phyloP scores from a whole-genome alignment of 2,113 vertebrate genomes.

The Limnothrissa miodon region DNA sequence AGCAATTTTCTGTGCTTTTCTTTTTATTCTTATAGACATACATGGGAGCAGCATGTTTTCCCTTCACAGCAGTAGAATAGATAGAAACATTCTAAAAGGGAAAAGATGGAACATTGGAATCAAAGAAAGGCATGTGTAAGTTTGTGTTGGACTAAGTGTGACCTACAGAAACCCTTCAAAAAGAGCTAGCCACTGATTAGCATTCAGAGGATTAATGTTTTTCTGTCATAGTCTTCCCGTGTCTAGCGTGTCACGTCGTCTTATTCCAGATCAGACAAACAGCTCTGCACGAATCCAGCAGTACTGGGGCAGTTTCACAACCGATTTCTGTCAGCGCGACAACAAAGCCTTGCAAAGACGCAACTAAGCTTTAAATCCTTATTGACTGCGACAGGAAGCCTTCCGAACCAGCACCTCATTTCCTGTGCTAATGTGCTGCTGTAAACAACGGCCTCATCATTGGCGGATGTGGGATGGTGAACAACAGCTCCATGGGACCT shows the following conservation, averaged over 20 bases:
- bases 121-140: background rate
- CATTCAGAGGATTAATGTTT: background rate
- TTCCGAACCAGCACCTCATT: background rate
- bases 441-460: slow-evolving; percentile 8
- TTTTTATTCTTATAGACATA: background rate
- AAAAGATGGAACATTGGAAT: background rate
- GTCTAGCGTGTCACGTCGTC: background rate
- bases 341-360: slow-evolving; percentile 12
- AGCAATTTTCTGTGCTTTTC: background rate
- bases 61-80: background rate
- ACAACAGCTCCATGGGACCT: background rate
- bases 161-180: background rate
- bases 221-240: background rate
- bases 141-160: background rate
- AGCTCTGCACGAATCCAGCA: background rate
- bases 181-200: background rate
- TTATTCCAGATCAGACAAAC: slow-evolving; percentile 12
- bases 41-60: background rate
- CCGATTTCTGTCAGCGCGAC: slow-evolving; percentile 10
- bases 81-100: background rate
- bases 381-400: slow-evolving; percentile 14
- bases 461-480: background rate
- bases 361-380: slow-evolving; percentile 19
- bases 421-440: background rate
- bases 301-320: slow-evolving; percentile 16